phyloP scores from a whole-genome alignment of 2,888 invertebrate genomes.

The Caenorhabditis drosophilae region DNA sequence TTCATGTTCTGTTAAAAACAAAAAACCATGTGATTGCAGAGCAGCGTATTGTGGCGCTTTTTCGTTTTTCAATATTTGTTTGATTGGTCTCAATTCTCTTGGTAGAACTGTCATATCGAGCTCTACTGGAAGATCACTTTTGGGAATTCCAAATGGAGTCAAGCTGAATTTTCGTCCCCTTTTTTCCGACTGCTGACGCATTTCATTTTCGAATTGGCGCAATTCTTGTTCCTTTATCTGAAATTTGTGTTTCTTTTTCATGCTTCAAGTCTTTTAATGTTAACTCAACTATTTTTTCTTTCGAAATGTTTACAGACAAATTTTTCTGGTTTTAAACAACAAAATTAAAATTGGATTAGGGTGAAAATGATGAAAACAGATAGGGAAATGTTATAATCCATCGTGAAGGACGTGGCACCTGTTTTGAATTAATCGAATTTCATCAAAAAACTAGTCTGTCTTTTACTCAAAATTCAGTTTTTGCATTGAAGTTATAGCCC shows the following conservation, averaged over 20 bases:
- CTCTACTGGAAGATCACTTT: neutral
- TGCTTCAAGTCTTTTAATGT: neutral
- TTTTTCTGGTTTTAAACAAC: too few relatives aligned
- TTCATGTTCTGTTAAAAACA: too few relatives aligned
- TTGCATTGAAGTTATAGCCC: too few relatives aligned
- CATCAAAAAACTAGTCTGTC: too few relatives aligned
- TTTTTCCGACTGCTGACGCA: conserved; percentile 19
- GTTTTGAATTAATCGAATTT: too few relatives aligned
- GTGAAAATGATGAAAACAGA: too few relatives aligned
- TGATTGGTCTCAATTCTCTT: conserved; percentile 15
- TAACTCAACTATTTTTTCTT: conserved; percentile 8
- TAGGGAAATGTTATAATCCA: too few relatives aligned
- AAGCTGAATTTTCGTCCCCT: neutral
- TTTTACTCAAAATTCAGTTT: too few relatives aligned
- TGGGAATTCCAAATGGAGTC: neutral
- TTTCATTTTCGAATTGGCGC: conserved; percentile 22
- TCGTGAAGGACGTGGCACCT: too few relatives aligned
- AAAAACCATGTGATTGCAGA: neutral
- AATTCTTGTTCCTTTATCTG: conserved; percentile 35
- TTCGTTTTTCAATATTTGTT: conserved; percentile 4
- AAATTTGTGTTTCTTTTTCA: conserved; percentile 1
- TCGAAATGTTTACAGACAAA: neutral
- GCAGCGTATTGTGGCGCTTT: conserved; percentile 4
- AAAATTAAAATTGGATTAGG: too few relatives aligned
- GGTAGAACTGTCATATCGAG: conserved; percentile 1